These are phyloP conservation scores for Chrosomus eos DNA, from an alignment of 2,797 vertebrate species.

Conservation along the genomic window DNA sequence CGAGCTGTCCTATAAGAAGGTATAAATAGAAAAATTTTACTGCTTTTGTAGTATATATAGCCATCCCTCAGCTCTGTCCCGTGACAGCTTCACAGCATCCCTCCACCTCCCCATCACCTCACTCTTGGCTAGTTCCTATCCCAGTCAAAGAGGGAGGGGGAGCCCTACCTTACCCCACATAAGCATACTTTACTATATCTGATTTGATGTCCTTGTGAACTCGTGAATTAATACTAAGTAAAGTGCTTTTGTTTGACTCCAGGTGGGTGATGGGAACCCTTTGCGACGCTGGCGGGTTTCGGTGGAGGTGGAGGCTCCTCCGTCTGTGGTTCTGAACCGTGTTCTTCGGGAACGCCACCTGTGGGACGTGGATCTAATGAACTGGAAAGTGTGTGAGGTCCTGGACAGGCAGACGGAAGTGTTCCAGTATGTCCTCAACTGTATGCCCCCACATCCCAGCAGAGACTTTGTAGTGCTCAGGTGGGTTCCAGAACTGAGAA, in stretches of 20 bases:
- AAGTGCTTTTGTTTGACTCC: conserved; percentile 3
- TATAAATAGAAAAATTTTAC: conserved; percentile 57
- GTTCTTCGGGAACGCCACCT: conserved; percentile 94
- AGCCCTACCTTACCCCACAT: not conserved
- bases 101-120: too few relatives aligned
- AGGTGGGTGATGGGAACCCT: conserved; percentile 95
- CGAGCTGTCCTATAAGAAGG: conserved; percentile 96
- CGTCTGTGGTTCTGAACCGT: conserved; percentile 92
- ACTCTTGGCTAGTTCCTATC: not conserved
- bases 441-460: conserved; percentile 94
- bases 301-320: conserved; percentile 93
- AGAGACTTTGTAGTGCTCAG: conserved; percentile 93
- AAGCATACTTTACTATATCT: not conserved
- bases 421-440: conserved; percentile 92
- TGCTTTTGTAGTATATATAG: too few relatives aligned
- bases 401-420: conserved; percentile 94
- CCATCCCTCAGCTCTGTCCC: too few relatives aligned
- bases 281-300: conserved; percentile 91
- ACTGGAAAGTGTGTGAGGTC: conserved; percentile 92
- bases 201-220: not conserved
- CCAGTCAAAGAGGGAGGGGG: not conserved
- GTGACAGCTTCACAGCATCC: too few relatives aligned
- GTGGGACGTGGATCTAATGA: conserved; percentile 95
- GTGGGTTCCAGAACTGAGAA: conserved; percentile 70
- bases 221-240: not conserved